A percentile compares a stretch with the other conserved stretches of the same genome.
phyloP scores from a whole-genome alignment of 1,140 invertebrate species.

The honey bee (Apis mellifera) region DNA sequence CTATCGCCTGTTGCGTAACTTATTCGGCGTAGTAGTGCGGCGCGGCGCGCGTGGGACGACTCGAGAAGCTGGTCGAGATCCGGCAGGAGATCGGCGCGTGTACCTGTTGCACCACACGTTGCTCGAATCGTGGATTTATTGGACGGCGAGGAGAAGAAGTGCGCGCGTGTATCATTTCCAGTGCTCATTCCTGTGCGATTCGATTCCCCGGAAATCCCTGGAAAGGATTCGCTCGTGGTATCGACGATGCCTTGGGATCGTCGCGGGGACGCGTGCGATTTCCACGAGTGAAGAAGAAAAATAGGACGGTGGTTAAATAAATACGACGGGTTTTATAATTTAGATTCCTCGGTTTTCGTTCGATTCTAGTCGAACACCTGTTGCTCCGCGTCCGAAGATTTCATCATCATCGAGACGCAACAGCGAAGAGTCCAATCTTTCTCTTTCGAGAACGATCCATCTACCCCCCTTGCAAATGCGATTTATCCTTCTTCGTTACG shows the following conservation, averaged over 20 bases:
- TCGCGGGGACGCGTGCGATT: too few species aligned
- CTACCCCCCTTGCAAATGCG: too few species aligned
- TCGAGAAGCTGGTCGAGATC: background rate
- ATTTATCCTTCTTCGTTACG: background rate
- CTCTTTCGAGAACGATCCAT: background rate
- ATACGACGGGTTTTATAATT: background rate
- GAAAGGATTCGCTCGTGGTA: too few species aligned
- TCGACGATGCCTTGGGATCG: too few species aligned
- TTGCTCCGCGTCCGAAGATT: constrained; percentile 1
- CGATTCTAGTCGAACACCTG: constrained; percentile 35
- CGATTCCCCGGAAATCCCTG: background rate
- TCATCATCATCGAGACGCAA: background rate
- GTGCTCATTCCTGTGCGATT: background rate
- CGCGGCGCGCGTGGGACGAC: constrained; percentile 21
- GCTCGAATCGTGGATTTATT: background rate
- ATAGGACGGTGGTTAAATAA: background rate
- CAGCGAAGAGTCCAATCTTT: background rate
- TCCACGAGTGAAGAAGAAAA: background rate
- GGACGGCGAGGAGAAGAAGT: constrained; percentile 1
- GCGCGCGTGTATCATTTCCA: background rate
- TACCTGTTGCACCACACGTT: constrained; percentile 19
- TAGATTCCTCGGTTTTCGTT: background rate
- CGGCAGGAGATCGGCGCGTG: constrained; percentile 11
- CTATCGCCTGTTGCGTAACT: constrained; percentile 30
- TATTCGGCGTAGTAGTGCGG: background rate